These are phyloP conservation scores for Hapalemur alaotrensis DNA, from an alignment of 2,797 vertebrate genomes.

Conservation along the genomic window DNA sequence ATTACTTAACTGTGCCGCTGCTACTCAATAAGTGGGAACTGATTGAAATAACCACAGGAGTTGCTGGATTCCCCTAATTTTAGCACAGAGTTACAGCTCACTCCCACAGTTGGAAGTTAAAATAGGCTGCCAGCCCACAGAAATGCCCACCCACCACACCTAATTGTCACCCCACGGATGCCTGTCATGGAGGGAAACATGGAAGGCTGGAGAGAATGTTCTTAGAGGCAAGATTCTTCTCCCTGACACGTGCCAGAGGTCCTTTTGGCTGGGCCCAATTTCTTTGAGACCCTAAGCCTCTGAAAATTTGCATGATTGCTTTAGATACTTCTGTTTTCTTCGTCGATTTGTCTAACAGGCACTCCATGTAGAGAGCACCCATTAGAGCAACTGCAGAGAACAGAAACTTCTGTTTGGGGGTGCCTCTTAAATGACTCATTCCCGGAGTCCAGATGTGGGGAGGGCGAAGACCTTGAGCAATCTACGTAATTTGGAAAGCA, in stretches of 20 bases:
- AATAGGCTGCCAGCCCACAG: slow-evolving; percentile 80
- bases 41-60: slow-evolving; percentile 80
- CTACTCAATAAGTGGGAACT: slow-evolving; percentile 78
- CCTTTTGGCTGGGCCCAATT: not conserved
- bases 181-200: slow-evolving; percentile 59
- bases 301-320: not conserved
- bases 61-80: slow-evolving; percentile 76
- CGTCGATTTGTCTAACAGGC: slow-evolving; percentile 34
- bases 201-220: slow-evolving; percentile 33
- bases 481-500: slow-evolving; percentile 11
- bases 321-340: not conserved
- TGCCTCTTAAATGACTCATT: slow-evolving; percentile 50
- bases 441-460: slow-evolving; percentile 44
- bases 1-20: slow-evolving; percentile 78
- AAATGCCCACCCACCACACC: slow-evolving; percentile 78
- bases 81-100: slow-evolving; percentile 77
- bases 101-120: slow-evolving; percentile 80
- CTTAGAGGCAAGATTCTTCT: slow-evolving; percentile 56
- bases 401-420: slow-evolving; percentile 44
- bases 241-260: slow-evolving; percentile 28
- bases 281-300: not conserved
- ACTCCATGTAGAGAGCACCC: not conserved
- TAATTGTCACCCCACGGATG: slow-evolving; percentile 74
- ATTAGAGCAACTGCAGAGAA: slow-evolving; percentile 6
- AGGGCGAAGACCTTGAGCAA: not conserved